Conservation (phyloP, 1,140 invertebrate species). For the Anastatus disparis region DNA sequence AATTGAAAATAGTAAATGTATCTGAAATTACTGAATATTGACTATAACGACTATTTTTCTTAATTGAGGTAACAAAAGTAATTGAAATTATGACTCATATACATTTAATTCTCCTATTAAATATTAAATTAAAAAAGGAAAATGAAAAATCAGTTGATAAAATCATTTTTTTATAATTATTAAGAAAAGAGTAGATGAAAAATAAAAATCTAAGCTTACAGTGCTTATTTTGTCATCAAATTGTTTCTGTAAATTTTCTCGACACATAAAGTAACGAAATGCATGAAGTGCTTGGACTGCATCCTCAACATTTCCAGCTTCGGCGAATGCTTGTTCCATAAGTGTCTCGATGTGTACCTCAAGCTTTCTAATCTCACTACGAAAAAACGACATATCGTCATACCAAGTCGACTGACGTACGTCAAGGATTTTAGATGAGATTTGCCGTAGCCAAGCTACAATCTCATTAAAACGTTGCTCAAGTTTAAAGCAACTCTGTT, state of each 20-base stretch:
- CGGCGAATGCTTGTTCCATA: constrained; percentile 74
- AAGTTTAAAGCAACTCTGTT: constrained; percentile 78
- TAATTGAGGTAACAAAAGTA: no score
- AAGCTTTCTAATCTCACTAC: constrained; percentile 72
- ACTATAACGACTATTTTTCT: no score
- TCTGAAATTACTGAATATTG: no score
- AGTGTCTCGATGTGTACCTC: constrained; percentile 80
- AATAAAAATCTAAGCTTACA: no score
- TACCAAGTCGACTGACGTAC: constrained; percentile 60
- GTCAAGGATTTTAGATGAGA: constrained; percentile 38
- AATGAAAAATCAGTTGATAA: no score
- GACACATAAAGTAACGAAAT: constrained; percentile 43
- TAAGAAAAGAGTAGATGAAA: no score
- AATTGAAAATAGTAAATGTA: no score
- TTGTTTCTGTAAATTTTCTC: constrained; percentile 68
- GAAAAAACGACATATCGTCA: constrained; percentile 79
- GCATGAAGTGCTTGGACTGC: constrained; percentile 36
- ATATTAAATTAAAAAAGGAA: no score
- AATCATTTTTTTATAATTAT: no score
- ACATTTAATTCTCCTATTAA: no score
- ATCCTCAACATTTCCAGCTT: constrained; percentile 69
- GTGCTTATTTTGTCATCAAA: constrained; percentile 72
- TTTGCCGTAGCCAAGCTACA: constrained; percentile 73
- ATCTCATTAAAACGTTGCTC: constrained; percentile 76
- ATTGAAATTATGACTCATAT: no score